A percentile compares a stretch with the other conserved stretches of the same genome.
Conservation (phyloP, 2,797 vertebrate genomes). For the Sternotherus odoratus region DNA sequence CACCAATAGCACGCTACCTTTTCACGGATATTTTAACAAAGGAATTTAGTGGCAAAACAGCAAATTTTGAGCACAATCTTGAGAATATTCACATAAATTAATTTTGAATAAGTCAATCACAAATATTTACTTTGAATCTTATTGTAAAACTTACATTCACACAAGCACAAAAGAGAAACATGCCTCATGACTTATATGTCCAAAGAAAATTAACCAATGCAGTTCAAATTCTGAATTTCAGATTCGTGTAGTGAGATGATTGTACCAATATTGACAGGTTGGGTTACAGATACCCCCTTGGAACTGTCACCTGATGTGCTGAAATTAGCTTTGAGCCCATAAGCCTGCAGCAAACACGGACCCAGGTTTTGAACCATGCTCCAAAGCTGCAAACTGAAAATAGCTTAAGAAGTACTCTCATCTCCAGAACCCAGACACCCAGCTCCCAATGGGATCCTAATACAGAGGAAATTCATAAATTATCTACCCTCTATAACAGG, state of each 20-base stretch:
- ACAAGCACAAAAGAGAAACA: background rate
- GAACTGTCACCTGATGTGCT: too few relatives aligned
- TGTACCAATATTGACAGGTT: background rate
- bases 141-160: background rate
- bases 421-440: too few relatives aligned
- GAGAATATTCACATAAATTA: background rate
- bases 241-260: background rate
- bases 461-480: too few relatives aligned
- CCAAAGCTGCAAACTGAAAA: too few relatives aligned
- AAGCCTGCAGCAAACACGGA: too few relatives aligned
- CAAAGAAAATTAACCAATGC: background rate
- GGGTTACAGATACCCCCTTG: too few relatives aligned
- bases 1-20: background rate
- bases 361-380: too few relatives aligned
- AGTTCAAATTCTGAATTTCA: background rate
- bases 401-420: too few relatives aligned
- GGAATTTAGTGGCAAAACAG: background rate
- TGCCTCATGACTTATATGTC: background rate
- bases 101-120: background rate
- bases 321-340: too few relatives aligned
- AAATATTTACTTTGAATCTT: background rate
- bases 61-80: background rate
- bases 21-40: background rate
- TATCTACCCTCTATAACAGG: too few relatives aligned
- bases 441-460: too few relatives aligned